Percentiles rank a stretch among this genome's conserved stretches.
These are phyloP conservation scores for Pelodiscus sinensis DNA, from an alignment of 2,113 vertebrate species.

Conservation along the genomic window DNA sequence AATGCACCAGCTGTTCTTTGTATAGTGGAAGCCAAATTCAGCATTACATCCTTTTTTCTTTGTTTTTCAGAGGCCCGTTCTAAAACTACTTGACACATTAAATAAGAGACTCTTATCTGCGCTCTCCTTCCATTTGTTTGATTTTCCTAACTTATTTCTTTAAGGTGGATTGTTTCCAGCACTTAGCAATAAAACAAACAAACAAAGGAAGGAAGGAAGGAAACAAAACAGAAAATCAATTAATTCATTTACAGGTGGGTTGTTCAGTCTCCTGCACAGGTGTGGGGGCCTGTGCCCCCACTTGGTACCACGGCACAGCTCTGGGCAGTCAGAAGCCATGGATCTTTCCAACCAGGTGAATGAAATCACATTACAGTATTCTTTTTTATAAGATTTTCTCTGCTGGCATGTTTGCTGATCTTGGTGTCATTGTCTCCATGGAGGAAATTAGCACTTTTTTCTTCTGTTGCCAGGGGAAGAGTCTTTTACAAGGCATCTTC, in stretches of 20 bases:
- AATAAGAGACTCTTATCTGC: constrained; percentile 34
- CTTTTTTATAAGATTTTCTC: neutral
- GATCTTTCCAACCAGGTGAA: neutral
- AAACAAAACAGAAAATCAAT: neutral
- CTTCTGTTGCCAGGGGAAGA: neutral
- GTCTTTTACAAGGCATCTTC: too few species aligned
- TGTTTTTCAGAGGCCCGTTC: constrained; percentile 54
- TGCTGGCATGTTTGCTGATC: neutral
- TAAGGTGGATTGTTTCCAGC: constrained; percentile 3
- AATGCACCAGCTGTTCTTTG: constrained; percentile 75
- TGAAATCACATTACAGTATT: neutral
- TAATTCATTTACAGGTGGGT: neutral
- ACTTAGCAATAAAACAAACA: neutral
- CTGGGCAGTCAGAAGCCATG: neutral
- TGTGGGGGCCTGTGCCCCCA: fast-evolving
- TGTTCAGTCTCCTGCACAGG: neutral
- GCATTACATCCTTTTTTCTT: constrained; percentile 14
- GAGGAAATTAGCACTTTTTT: neutral
- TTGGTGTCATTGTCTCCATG: neutral
- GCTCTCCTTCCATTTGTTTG: constrained; percentile 24
- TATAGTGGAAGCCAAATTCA: constrained; percentile 59
- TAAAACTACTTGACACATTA: constrained; percentile 45
- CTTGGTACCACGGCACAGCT: neutral
- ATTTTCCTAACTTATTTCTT: constrained; percentile 18
- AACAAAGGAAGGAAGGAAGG: too few species aligned